These are phyloP conservation scores for Scrobipalpa costella DNA, from an alignment of 2,888 invertebrate genomes.

Conservation along the genomic window DNA sequence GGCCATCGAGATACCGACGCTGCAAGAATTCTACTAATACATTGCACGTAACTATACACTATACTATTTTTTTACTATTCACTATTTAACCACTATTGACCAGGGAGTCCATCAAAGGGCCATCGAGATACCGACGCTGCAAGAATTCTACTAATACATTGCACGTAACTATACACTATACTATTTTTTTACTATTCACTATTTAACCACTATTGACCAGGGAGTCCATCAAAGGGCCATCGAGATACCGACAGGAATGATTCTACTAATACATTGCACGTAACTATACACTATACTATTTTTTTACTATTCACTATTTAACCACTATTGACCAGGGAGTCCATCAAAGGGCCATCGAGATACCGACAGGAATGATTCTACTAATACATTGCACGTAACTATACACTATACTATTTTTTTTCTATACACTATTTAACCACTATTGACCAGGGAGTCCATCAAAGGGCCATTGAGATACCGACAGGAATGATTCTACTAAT, in stretches of 20 bases:
- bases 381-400: too few relatives aligned
- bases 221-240: slow-evolving; percentile 13
- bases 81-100: slow-evolving; percentile 27
- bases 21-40: too few relatives aligned
- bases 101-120: slow-evolving; percentile 10
- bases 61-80: too few relatives aligned
- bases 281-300: background rate
- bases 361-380: background rate
- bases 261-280: too few relatives aligned
- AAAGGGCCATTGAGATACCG: slow-evolving; percentile 3
- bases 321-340: slow-evolving; percentile 24
- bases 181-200: background rate
- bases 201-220: slow-evolving; percentile 26
- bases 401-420: background rate
- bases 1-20: slow-evolving; percentile 1
- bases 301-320: slow-evolving; percentile 11
- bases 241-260: background rate
- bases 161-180: slow-evolving; percentile 1
- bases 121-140: slow-evolving; percentile 6
- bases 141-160: too few relatives aligned
- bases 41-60: slow-evolving; percentile 7
- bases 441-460: slow-evolving; percentile 11
- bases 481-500: background rate
- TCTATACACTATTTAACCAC: slow-evolving; percentile 25
- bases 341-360: slow-evolving; percentile 8